phyloP scores from a whole-genome alignment of 1,140 invertebrate genomes.

The Himalopsyche phryganea region DNA sequence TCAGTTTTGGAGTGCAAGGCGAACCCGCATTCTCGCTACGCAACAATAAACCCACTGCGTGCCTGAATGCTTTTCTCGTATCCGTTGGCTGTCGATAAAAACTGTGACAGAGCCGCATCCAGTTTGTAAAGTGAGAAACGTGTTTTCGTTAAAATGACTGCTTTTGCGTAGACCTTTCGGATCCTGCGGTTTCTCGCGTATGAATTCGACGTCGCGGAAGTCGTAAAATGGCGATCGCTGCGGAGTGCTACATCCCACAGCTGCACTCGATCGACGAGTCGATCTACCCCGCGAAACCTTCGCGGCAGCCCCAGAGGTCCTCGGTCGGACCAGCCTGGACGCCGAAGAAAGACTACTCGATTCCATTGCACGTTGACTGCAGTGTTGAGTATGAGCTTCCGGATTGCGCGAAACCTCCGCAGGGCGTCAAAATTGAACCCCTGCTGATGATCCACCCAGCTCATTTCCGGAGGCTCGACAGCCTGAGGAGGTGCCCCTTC shows the following conservation, averaged over 20 bases:
- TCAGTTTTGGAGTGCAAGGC: no score
- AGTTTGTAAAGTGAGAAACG: no score
- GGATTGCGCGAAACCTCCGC: slow-evolving; percentile 75
- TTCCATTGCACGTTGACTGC: slow-evolving; percentile 77
- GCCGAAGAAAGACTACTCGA: slow-evolving; percentile 68
- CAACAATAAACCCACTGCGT: no score
- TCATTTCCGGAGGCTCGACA: slow-evolving; percentile 76
- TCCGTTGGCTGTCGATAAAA: no score
- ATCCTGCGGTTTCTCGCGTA: no score
- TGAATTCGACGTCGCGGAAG: not conserved
- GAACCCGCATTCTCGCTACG: no score
- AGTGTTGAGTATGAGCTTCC: slow-evolving; percentile 82
- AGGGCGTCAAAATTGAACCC: slow-evolving; percentile 69
- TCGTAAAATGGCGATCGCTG: slow-evolving; percentile 25
- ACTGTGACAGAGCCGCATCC: no score
- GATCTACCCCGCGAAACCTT: slow-evolving; percentile 7
- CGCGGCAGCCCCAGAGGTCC: slow-evolving; percentile 1
- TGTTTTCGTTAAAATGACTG: no score
- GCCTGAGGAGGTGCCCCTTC: slow-evolving; percentile 70
- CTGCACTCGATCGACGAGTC: slow-evolving; percentile 8
- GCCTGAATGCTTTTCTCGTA: no score
- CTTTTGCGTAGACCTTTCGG: no score
- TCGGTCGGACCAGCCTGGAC: slow-evolving; percentile 17
- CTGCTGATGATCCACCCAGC: slow-evolving; percentile 83
- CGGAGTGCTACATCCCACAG: slow-evolving; percentile 22